Evolutionary conservation across 2,113 vertebrate species (phyloP), one percentile per base, ranked within the genome.

Genomic region (Muntiacus muntjak): DNA sequence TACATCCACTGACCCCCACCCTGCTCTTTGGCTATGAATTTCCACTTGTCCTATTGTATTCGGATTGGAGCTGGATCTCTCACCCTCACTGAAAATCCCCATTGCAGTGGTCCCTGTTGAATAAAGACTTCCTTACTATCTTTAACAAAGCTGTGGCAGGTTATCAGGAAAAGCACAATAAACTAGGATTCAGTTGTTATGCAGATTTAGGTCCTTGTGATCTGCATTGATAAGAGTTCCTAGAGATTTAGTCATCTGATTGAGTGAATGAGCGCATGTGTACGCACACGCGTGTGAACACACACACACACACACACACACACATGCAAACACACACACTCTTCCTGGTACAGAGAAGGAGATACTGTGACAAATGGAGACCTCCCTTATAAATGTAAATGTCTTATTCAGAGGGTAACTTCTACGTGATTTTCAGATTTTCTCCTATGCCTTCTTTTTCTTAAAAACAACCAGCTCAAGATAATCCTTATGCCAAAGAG

Each of bases 271-370:
- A 74, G n/a, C 0, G 0, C n/a, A 21, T 19, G 19, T 1, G 7
- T 15, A 0, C 1, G 1, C 1, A 0, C 16, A 1, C 16, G 36
- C 36, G 36, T 36, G 36, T 36, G 36, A 36, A 4, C 15, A 2
- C 62, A 19, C 64, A 36, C 64, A 2, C 6, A 12, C 25, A 16
- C 60, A 15, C 6, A 64, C 16, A 67, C 64, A 10, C 16, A 16
- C 4, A 10, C 16, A n/a, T 0, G 0, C 33, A 67, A 10, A 74
- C 36, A 74, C 67, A 67, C n/a, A 40, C 36, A 40, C 54, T 85
- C 55, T 28, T 85, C 82, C 36, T 43, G 36, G 14, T 43, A 57
- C 54, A 43, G 25, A 57, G 79, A 26, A 23, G 52, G 25, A 58
- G 54, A 58, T 16, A 28, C 15, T 8, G 9, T 85, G 54, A 85